Conservation (phyloP, 2,797 vertebrate genomes). For the Schizopygopsis malacanthus region DNA sequence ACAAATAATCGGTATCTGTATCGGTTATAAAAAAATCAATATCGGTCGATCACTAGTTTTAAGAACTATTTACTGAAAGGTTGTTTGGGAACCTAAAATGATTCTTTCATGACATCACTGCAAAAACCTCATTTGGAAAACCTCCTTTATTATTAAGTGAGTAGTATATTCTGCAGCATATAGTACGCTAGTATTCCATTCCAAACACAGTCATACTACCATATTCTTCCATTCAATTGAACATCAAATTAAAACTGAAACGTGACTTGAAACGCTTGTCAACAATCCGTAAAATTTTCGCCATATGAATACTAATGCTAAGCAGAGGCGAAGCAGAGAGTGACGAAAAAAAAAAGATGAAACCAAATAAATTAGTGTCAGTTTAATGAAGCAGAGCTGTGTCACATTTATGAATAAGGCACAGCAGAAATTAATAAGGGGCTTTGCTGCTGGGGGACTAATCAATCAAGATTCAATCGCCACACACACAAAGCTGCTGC, state of each 20-base stretch:
- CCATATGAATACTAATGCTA: conserved; percentile 56
- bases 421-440: conserved; percentile 58
- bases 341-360: conserved; percentile 36
- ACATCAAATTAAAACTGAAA: conserved; percentile 72
- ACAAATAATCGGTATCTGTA: too few relatives aligned
- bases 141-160: not conserved
- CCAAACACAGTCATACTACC: not conserved
- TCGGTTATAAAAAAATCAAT: too few relatives aligned
- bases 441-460: conserved; percentile 65
- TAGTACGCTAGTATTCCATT: not conserved
- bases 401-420: conserved; percentile 50
- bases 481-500: conserved; percentile 49
- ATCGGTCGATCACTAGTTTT: not conserved
- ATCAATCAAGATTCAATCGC: conserved; percentile 84
- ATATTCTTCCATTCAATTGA: conserved; percentile 30
- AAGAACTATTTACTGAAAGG: not conserved
- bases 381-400: conserved; percentile 59
- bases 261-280: conserved; percentile 64
- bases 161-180: not conserved
- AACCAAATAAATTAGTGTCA: conserved; percentile 54
- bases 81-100: not conserved
- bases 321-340: conserved; percentile 22
- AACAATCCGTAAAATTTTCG: conserved; percentile 46
- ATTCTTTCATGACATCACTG: not conserved
- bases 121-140: not conserved